Base-by-base conservation (phyloP, 2,797 vertebrate genomes). In the Geotrypetes seraphini region DNA sequence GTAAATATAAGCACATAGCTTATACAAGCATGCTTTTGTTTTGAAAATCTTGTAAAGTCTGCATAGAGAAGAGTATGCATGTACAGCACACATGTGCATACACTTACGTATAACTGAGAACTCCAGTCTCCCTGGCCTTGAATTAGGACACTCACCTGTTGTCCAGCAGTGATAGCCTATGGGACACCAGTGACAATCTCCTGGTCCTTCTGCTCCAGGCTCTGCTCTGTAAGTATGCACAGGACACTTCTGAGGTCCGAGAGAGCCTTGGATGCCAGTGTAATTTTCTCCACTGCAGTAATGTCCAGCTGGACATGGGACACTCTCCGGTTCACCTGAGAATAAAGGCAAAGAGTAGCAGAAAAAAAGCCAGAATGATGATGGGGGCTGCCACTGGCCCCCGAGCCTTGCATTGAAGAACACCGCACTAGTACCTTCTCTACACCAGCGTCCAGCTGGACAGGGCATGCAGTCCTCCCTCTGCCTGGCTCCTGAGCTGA, bases 381-480 rank as follows among this genome's bases (percentile, higher is more conserved):
- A n/a, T n/a, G n/a, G n/a, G n/a, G n/a, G n/a, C n/a, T n/a, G n/a
- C n/a, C n/a, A n/a, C n/a, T n/a, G n/a, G n/a, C n/a, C n/a, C n/a
- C n/a, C n/a, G n/a, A n/a, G n/a, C n/a, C n/a, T n/a, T n/a, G n/a
- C n/a, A n/a, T n/a, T n/a, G n/a, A n/a, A n/a, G n/a, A n/a, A n/a
- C n/a, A n/a, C n/a, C n/a, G n/a, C n/a, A n/a, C n/a, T n/a, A n/a
- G 44, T 32, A 96, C 91, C 90, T 57, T 78, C 56, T 83, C 79
- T 84, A 61, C 95, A 97, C 92, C 89, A 94, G 36, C 33, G 57
- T 24, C 75, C 75, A 0, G 79, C 56, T 1, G 91, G 88, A 28
- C 92, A 97, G 14, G 78, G 62, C 31, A 75, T 58, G 46, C 91
- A 97, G 39, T 96, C 87, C 13, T 78, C 73, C 28, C 49, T 57